Percentiles rank a stretch among this genome's conserved stretches.
Evolutionary conservation across 2,797 vertebrate species (phyloP).

Genomic region (Phoeniculus purpureus): DNA sequence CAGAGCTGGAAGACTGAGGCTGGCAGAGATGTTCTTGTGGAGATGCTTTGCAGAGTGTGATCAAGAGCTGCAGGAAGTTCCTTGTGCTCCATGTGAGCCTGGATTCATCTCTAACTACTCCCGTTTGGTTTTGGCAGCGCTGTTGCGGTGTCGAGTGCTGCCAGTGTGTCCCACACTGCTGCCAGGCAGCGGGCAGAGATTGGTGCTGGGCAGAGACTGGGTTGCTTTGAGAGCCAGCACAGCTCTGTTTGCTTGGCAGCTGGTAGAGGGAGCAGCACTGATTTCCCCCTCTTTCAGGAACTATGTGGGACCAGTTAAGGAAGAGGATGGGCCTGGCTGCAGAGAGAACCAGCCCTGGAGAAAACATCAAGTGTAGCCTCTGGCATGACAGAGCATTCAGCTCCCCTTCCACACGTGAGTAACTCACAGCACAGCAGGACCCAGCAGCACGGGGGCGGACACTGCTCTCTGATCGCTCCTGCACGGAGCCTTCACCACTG

Average conservation of each 20-base stretch:
- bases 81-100: background rate
- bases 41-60: background rate
- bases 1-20: background rate
- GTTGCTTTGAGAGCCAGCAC: background rate
- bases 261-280: background rate
- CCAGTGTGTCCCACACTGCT: rapidly evolving
- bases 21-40: background rate
- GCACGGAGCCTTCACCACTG: rapidly evolving
- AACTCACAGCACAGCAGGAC: background rate
- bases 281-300: background rate
- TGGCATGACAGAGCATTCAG: rapidly evolving
- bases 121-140: background rate
- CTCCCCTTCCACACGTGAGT: background rate
- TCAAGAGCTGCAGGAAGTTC: background rate
- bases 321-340: background rate
- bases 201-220: background rate
- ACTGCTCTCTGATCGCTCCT: background rate
- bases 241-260: background rate
- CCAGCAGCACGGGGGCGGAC: background rate
- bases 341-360: background rate
- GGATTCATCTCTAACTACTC: background rate
- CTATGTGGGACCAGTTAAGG: background rate
- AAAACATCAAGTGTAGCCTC: background rate
- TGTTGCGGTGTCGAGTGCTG: rapidly evolving
- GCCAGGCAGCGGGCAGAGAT: background rate